These are phyloP conservation scores for Tetrapedia diversipes DNA, from an alignment of 2,888 invertebrate species.

Conservation along the genomic window DNA sequence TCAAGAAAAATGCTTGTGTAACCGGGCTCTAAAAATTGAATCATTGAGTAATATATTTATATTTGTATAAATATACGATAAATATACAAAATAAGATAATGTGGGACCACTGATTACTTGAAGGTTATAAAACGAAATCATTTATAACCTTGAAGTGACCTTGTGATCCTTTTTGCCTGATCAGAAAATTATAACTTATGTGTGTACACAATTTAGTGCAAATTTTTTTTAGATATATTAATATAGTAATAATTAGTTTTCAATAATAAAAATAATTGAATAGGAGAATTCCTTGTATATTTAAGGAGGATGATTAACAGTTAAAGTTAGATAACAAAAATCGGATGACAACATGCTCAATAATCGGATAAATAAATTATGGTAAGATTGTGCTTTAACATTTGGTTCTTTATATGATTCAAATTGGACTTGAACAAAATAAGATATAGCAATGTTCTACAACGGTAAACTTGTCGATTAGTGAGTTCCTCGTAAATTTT, in stretches of 20 bases:
- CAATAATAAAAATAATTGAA: constrained; percentile 6
- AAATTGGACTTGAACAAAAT: neutral
- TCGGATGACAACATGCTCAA: constrained; percentile 59
- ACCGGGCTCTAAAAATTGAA: too few species aligned
- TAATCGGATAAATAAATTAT: constrained; percentile 27
- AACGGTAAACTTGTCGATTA: too few species aligned
- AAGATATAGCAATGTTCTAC: too few species aligned
- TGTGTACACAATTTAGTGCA: too few species aligned
- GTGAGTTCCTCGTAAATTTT: too few species aligned
- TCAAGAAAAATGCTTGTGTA: too few species aligned
- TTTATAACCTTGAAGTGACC: neutral
- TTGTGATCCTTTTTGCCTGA: too few species aligned
- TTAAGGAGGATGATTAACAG: constrained; percentile 57
- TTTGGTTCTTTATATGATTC: neutral
- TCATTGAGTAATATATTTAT: too few species aligned
- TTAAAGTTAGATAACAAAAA: too few species aligned
- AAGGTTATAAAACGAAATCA: constrained; percentile 28
- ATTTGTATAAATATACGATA: too few species aligned
- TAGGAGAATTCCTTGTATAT: constrained; percentile 47
- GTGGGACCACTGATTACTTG: constrained; percentile 30
- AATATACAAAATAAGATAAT: constrained; percentile 44
- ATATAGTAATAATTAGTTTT: constrained; percentile 13
- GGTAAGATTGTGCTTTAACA: constrained; percentile 17
- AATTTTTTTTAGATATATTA: too few species aligned
- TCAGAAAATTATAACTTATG: neutral